These are phyloP conservation scores for Phylloscopus collybita DNA, from an alignment of 2,797 vertebrate genomes.

Conservation along the genomic window DNA sequence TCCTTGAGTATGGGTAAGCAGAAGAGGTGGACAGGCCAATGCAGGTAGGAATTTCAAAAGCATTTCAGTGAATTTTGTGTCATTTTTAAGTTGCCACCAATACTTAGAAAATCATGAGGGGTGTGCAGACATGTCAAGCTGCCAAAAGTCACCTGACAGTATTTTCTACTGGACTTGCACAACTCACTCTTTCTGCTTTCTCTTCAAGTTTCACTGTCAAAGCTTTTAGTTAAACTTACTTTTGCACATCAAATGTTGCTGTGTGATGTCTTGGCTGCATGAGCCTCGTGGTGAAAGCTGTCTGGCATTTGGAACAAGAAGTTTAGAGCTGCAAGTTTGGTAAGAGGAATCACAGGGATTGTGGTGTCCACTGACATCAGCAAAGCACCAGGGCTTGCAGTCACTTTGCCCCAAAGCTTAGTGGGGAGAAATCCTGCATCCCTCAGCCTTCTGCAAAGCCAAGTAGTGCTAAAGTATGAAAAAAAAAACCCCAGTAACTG, in stretches of 20 bases:
- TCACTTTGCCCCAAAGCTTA: neutral
- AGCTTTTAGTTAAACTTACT: neutral
- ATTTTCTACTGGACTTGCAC: neutral
- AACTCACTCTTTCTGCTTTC: neutral
- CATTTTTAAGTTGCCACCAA: neutral
- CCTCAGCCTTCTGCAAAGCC: neutral
- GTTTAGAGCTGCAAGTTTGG: neutral
- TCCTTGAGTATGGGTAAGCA: neutral
- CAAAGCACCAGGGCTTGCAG: neutral
- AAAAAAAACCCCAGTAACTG: neutral
- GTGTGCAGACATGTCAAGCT: neutral
- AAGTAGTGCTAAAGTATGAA: neutral
- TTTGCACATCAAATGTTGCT: neutral
- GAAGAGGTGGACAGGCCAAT: neutral
- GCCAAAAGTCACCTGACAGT: neutral
- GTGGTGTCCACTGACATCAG: neutral
- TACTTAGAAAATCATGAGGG: neutral
- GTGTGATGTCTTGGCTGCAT: neutral
- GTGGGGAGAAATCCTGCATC: rapidly evolving
- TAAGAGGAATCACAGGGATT: rapidly evolving
- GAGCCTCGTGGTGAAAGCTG: neutral
- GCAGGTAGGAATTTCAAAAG: neutral
- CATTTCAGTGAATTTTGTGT: neutral
- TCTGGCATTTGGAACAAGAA: neutral
- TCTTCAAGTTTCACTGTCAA: neutral